A percentile compares a stretch with the other conserved stretches of the same genome.
Evolutionary conservation across 2,888 invertebrate species (phyloP).

Genomic region (Branchipolynoe longqiensis): DNA sequence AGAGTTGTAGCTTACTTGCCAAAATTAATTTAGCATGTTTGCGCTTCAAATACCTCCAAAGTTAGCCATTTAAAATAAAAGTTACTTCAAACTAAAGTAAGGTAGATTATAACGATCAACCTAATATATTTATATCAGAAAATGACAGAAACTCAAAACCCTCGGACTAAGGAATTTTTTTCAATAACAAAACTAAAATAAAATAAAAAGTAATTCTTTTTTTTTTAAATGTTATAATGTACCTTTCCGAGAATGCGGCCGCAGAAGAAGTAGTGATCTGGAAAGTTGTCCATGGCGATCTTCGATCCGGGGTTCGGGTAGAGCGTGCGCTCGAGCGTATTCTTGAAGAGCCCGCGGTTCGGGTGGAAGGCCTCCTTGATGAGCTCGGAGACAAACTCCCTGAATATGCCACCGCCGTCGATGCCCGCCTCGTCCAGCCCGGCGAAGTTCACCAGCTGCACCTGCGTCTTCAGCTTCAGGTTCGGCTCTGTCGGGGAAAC

Average conservation of each 20-base stretch:
- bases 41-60: too few species aligned
- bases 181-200: too few species aligned
- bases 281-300: constrained; percentile 90
- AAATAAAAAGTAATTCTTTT: too few species aligned
- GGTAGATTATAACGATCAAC: too few species aligned
- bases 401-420: constrained; percentile 97
- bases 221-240: too few species aligned
- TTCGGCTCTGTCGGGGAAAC: constrained; percentile 94
- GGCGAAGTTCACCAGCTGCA: constrained; percentile 93
- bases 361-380: constrained; percentile 97
- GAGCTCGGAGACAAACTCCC: constrained; percentile 96
- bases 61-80: too few species aligned
- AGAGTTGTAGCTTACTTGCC: too few species aligned
- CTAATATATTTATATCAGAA: too few species aligned
- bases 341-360: constrained; percentile 94
- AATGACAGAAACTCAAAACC: too few species aligned
- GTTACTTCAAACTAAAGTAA: too few species aligned
- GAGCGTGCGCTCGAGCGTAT: constrained; percentile 94
- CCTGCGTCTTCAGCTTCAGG: constrained; percentile 91
- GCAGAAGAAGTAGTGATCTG: constrained; percentile 95
- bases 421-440: constrained; percentile 97
- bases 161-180: too few species aligned
- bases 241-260: constrained; percentile 96
- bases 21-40: too few species aligned
- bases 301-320: constrained; percentile 97